A percentile compares a stretch with the other conserved stretches of the same genome.
Evolutionary conservation across 2,888 invertebrate species (phyloP).

Genomic region (Hydraecia micacea): DNA sequence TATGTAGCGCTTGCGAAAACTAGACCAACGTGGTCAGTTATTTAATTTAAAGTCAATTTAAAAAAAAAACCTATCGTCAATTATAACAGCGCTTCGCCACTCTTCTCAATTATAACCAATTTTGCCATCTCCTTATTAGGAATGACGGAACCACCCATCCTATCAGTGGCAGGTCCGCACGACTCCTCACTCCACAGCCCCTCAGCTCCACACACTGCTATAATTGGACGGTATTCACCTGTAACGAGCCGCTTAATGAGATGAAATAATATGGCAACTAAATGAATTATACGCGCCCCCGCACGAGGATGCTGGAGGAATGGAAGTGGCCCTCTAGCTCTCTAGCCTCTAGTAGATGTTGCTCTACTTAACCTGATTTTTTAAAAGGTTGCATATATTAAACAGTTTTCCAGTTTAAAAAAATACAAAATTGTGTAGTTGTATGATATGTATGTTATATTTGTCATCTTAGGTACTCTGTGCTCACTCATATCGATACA

Average conservation of each 20-base stretch:
- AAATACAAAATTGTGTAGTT: not conserved
- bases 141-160: not conserved
- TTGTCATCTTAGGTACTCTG: not conserved
- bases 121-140: conserved; percentile 5
- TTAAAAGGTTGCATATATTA: not conserved
- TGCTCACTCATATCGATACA: not conserved
- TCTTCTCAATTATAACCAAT: not conserved
- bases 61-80: not conserved
- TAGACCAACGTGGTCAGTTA: too few relatives aligned
- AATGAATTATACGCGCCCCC: conserved; percentile 56
- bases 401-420: not conserved
- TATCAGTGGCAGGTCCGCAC: conserved; percentile 14
- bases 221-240: conserved; percentile 69
- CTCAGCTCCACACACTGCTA: conserved; percentile 20
- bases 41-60: not conserved
- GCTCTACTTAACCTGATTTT: not conserved
- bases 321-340: conserved; percentile 27
- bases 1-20: not conserved
- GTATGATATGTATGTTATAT: not conserved
- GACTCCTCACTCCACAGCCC: not conserved
- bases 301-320: not conserved
- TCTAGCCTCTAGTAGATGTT: not conserved
- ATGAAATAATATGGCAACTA: conserved; percentile 71
- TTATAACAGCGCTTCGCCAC: not conserved
- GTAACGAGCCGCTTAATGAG: conserved; percentile 73